Evolutionary conservation across 2,113 vertebrate genomes (phyloP), one percentile per base, ranked within the genome.

Genomic region (Phaethornis superciliosus): DNA sequence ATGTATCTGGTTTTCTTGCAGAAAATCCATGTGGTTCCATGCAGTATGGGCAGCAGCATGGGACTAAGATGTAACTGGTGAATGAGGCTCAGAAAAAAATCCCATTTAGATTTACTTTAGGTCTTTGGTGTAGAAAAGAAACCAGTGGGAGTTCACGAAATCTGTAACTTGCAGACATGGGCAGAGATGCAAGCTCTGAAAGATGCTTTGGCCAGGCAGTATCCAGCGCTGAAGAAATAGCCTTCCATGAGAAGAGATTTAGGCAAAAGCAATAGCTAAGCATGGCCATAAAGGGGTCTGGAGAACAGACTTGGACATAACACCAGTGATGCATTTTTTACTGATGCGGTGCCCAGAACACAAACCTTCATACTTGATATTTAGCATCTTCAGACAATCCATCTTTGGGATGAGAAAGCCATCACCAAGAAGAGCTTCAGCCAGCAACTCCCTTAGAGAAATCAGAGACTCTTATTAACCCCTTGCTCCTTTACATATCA

Each of bases 341-440:
- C 44, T 60, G n/a, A 28, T 0, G 4, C 8, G 23, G n/a, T 65
- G 24, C 55, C 69, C 20, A 68, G 62, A 59, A 62, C 75, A 95
- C 91, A 85, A 96, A 99, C 98, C 98, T 97, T 98, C 97, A 13
- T 97, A 90, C 7, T 98, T 95, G 68, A 99, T 98, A 93, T 98
- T 98, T 58, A 99, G 95, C 63, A 98, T 98, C 56, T 98, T 97
- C 92, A 99, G 96, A 85, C 99, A 99, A 62, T 99, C 98, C 44
- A 83, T 58, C 7, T 99, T 99, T 16, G 99, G 99, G 91, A 99
- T 97, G 70, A 99, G 97, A 79, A 99, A 99, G 35, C 99, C 99
- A 18, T 99, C 99, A 64, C 98, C 98, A 51, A 99, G 70, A 93
- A 99, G 93, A 76, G 97, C 98, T 58, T 98, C 98, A 35, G 98